These are phyloP conservation scores for Tangara arthus DNA, from an alignment of 2,797 vertebrate species.

Conservation along the genomic window DNA sequence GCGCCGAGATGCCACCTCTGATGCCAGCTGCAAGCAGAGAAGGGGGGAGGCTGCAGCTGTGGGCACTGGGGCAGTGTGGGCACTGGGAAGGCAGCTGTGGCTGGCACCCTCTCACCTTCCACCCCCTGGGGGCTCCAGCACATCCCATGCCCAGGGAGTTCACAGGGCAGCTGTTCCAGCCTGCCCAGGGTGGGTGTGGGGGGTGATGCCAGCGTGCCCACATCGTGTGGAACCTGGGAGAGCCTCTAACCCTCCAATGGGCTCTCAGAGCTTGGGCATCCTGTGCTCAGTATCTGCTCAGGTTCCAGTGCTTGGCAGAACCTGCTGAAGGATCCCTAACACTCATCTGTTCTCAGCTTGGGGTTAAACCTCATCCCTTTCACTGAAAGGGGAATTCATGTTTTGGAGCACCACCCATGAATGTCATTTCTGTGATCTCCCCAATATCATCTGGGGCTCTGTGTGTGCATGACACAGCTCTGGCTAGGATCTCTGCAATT, in stretches of 20 bases:
- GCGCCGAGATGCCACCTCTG: accelerated
- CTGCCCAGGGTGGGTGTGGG: accelerated
- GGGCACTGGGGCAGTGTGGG: not conserved
- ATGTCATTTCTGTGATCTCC: not conserved
- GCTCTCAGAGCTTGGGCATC: not conserved
- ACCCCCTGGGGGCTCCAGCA: not conserved
- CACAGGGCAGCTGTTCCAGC: not conserved
- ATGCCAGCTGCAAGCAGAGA: not conserved
- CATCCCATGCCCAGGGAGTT: accelerated
- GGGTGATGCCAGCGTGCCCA: accelerated
- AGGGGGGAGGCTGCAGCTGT: not conserved
- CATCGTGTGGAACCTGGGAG: accelerated
- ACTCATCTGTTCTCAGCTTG: not conserved
- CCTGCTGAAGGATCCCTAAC: not conserved
- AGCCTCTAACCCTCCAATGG: not conserved
- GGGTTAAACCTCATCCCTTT: not conserved
- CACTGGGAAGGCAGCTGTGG: not conserved
- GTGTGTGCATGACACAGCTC: not conserved
- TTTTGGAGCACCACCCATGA: not conserved
- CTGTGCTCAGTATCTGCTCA: not conserved
- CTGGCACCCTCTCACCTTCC: not conserved
- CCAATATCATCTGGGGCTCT: not conserved
- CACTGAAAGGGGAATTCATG: not conserved
- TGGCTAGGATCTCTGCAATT: not conserved
- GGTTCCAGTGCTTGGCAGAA: not conserved